Evolutionary conservation across 2,797 vertebrate genomes (phyloP), one percentile per base, ranked within the genome.

Genomic region (Gastrophryne carolinensis): DNA sequence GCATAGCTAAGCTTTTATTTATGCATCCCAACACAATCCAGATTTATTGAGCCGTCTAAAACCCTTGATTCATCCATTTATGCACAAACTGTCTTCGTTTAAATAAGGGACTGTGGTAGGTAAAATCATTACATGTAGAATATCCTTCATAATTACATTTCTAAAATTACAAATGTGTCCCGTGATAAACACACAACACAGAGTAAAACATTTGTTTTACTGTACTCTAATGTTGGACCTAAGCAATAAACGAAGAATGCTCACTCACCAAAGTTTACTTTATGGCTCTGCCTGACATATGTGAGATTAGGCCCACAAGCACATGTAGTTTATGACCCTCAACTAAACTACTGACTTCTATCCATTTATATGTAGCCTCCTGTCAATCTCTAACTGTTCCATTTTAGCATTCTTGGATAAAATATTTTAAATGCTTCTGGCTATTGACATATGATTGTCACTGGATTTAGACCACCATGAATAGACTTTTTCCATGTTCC

Each of bases 381-480:
- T 67, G 52, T 50, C 62, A 75, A 61, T 32, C 44, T n/a, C 24
- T 35, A 6, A 62, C 44, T 62, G 53, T 34, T 53, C 23, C 10
- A 49, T 61, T 30, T 69, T 62, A 34, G 41, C 52, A 54, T 76
- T 76, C 49, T 53, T 76, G 65, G 65, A 70, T 54, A 34, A 62
- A 70, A 76, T 69, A 70, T 68, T 68, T 61, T n/a, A 62, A 11
- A 39, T 69, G 65, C 73, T 76, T 69, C 57, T 70, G 57, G 73
- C 73, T 76, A 70, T 76, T 76, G 73, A 54, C 73, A 76, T 62
- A 62, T 70, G 34, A 76, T 62, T 76, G 34, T 75, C 73, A 53
- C 73, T 75, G 52, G 30, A 67, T 21, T 30, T 52, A 60, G 73
- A 70, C 73, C 73, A 76, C 73, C 73, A 70, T 76, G 73, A 70